Conservation (phyloP, 2,888 invertebrate genomes). For the Panopea generosa region DNA sequence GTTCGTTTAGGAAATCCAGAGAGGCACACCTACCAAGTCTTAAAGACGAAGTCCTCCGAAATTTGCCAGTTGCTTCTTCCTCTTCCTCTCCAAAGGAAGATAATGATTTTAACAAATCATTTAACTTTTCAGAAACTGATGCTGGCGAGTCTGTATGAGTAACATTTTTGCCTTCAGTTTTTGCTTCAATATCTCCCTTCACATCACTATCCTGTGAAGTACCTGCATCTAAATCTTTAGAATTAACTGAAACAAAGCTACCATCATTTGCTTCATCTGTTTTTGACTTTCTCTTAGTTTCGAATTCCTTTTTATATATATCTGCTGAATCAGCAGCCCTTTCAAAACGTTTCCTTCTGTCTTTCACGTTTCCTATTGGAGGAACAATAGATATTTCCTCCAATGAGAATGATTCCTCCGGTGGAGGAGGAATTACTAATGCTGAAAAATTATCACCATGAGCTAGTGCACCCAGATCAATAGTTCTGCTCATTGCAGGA, state of each 20-base stretch:
- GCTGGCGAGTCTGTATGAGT: slow-evolving; percentile 69
- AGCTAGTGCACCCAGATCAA: slow-evolving; percentile 46
- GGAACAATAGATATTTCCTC: slow-evolving; percentile 76
- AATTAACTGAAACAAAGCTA: not conserved
- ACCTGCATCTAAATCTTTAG: not conserved
- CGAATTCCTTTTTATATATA: not conserved
- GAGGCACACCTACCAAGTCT: slow-evolving; percentile 58
- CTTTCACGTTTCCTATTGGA: slow-evolving; percentile 67
- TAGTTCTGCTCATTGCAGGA: slow-evolving; percentile 48
- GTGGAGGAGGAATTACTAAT: slow-evolving; percentile 80
- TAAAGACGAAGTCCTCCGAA: slow-evolving; percentile 66
- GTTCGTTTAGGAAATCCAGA: slow-evolving; percentile 48
- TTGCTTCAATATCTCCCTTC: not conserved
- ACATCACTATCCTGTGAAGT: not conserved
- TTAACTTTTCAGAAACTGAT: slow-evolving; percentile 78
- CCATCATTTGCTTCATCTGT: not conserved
- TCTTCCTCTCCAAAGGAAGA: slow-evolving; percentile 63
- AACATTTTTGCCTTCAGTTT: not conserved
- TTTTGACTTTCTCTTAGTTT: not conserved
- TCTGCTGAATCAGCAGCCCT: slow-evolving; percentile 15
- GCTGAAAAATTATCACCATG: slow-evolving; percentile 76
- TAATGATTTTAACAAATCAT: slow-evolving; percentile 74
- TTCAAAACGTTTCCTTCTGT: slow-evolving; percentile 59
- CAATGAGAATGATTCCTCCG: slow-evolving; percentile 60
- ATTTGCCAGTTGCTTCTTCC: slow-evolving; percentile 54